Conservation (phyloP, 2,113 vertebrate genomes). For the Pseudolaguvia tuberculata region DNA sequence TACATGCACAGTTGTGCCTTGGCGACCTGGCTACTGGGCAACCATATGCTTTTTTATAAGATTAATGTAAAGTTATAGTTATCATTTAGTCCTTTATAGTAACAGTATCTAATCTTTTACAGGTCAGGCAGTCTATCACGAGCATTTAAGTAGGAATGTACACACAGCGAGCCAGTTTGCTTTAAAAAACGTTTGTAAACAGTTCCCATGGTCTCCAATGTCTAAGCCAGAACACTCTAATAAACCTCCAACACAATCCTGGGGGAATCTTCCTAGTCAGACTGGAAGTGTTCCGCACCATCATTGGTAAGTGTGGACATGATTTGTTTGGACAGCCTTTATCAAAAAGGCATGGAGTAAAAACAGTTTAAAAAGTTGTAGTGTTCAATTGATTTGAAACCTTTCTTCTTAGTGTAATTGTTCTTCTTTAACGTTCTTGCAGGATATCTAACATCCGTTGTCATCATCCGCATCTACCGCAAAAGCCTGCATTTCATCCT, state of each 20-base stretch:
- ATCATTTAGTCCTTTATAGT: not conserved
- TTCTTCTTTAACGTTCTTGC: not conserved
- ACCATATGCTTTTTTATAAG: too few relatives aligned
- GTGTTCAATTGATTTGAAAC: too few relatives aligned
- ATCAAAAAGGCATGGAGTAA: not conserved
- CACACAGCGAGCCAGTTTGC: not conserved
- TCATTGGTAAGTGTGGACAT: conserved; percentile 18
- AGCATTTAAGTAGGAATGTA: conserved; percentile 19
- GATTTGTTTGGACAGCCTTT: not conserved
- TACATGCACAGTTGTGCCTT: too few relatives aligned
- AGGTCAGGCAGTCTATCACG: conserved; percentile 15
- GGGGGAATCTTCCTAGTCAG: not conserved
- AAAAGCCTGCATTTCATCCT: not conserved
- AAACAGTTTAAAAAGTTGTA: too few relatives aligned
- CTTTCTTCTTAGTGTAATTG: not conserved
- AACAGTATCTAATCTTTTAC: not conserved
- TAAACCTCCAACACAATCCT: conserved; percentile 1
- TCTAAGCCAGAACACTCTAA: not conserved
- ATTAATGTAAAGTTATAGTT: not conserved
- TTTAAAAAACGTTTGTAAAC: conserved; percentile 1
- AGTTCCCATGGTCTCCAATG: not conserved
- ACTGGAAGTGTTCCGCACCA: not conserved
- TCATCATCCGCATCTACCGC: not conserved
- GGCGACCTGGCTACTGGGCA: too few relatives aligned
- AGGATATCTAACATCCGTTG: not conserved